Conservation (phyloP, 2,888 invertebrate genomes). For the Dryobota labecula region DNA sequence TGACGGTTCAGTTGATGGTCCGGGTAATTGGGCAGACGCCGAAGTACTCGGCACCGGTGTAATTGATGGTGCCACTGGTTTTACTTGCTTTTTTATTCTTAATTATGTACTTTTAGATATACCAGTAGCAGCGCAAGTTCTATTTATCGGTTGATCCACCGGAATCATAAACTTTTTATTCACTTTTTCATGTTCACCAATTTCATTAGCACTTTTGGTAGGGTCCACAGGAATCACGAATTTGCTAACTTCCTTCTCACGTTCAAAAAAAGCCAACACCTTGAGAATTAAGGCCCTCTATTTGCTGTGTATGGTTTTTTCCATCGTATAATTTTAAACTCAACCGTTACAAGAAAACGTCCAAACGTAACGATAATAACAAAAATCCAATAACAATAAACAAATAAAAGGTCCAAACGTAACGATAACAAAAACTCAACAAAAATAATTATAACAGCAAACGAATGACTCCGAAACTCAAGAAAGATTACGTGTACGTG, state of each 20-base stretch:
- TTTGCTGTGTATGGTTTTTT: constrained; percentile 25
- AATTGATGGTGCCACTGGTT: constrained; percentile 10
- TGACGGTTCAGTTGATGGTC: constrained; percentile 22
- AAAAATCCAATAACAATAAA: not conserved
- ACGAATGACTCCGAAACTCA: constrained; percentile 15
- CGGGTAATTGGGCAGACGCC: constrained; percentile 18
- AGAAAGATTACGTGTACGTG: constrained; percentile 1
- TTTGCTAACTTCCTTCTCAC: constrained; percentile 36
- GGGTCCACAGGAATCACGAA: constrained; percentile 14
- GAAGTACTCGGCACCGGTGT: constrained; percentile 19
- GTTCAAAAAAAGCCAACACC: constrained; percentile 41
- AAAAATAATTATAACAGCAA: constrained; percentile 21
- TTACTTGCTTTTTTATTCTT: not conserved
- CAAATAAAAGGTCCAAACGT: constrained; percentile 1
- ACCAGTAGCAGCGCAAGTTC: not conserved
- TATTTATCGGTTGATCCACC: too few relatives aligned
- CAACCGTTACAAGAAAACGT: constrained; percentile 11
- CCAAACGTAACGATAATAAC: constrained; percentile 1
- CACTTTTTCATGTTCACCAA: constrained; percentile 13
- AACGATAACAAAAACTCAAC: constrained; percentile 12
- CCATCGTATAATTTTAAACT: constrained; percentile 1
- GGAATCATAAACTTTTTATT: constrained; percentile 2
- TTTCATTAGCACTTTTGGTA: not conserved
- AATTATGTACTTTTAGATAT: too few relatives aligned
- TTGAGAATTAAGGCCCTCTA: constrained; percentile 38